These are phyloP conservation scores for Dascyllus trimaculatus DNA, from an alignment of 2,113 vertebrate species.

Conservation along the genomic window DNA sequence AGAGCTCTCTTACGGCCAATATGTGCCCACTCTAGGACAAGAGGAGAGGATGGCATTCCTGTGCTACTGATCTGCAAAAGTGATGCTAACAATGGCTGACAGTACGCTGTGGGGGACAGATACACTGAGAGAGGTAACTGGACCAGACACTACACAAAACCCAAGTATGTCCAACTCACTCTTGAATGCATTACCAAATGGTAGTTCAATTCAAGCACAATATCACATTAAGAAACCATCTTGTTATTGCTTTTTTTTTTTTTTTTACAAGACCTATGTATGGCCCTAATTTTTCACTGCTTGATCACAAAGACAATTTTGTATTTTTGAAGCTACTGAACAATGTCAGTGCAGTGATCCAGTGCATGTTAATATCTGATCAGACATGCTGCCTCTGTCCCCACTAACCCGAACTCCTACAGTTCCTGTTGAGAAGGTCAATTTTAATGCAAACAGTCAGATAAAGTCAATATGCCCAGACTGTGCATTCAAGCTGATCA, in stretches of 20 bases:
- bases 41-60: conserved; percentile 27
- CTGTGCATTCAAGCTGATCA: conserved; percentile 3
- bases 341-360: not conserved
- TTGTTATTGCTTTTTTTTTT: not conserved
- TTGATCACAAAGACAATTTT: not conserved
- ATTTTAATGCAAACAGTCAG: not conserved
- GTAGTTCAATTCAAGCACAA: not conserved
- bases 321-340: not conserved
- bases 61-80: conserved; percentile 57
- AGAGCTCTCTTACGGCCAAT: conserved; percentile 55
- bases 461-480: not conserved
- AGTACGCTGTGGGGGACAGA: conserved; percentile 21
- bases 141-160: conserved; percentile 8
- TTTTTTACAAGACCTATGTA: not conserved
- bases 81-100: conserved; percentile 58
- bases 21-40: conserved; percentile 35
- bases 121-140: not conserved
- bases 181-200: not conserved
- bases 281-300: not conserved
- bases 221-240: conserved; percentile 1
- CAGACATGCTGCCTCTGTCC: not conserved
- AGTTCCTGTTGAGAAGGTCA: not conserved
- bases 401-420: not conserved
- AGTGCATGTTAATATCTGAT: not conserved
- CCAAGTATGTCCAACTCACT: not conserved